Percentiles rank a stretch among this genome's conserved stretches.
phyloP scores from a whole-genome alignment of 35 echinoderm and acorn worm genomes.

The Lytechinus variegatus region DNA sequence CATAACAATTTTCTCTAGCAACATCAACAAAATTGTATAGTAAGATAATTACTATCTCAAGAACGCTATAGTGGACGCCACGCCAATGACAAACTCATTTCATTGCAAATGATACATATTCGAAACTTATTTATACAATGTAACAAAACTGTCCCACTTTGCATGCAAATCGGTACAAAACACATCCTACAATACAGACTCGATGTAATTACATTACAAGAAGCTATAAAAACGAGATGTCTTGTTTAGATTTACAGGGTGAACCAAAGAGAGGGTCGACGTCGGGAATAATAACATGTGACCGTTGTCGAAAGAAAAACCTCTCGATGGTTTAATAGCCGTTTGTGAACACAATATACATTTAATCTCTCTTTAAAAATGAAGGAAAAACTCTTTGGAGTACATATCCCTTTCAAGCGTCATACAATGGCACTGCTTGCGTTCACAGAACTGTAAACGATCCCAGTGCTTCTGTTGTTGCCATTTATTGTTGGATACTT shows the following conservation, averaged over 20 bases:
- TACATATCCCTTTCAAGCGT: conserved; percentile 41
- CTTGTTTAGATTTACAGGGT: neutral
- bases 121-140: neutral
- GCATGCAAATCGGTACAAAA: neutral
- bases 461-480: conserved; percentile 37
- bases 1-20: neutral
- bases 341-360: conserved; percentile 24
- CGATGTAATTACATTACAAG: neutral
- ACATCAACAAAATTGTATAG: neutral
- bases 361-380: conserved; percentile 42
- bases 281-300: neutral
- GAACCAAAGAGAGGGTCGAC: neutral
- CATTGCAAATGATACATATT: neutral
- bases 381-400: neutral
- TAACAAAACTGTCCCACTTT: neutral
- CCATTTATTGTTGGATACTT: conserved; percentile 54
- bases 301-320: neutral
- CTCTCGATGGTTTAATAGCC: conserved; percentile 26
- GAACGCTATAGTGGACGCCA: neutral
- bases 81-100: neutral
- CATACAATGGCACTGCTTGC: conserved; percentile 45
- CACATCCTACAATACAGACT: neutral
- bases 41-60: neutral
- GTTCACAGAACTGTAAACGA: conserved; percentile 50
- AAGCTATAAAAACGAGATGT: conserved; percentile 33